phyloP scores from a whole-genome alignment of 2,113 vertebrate species.

The Rhynchomys soricoides region DNA sequence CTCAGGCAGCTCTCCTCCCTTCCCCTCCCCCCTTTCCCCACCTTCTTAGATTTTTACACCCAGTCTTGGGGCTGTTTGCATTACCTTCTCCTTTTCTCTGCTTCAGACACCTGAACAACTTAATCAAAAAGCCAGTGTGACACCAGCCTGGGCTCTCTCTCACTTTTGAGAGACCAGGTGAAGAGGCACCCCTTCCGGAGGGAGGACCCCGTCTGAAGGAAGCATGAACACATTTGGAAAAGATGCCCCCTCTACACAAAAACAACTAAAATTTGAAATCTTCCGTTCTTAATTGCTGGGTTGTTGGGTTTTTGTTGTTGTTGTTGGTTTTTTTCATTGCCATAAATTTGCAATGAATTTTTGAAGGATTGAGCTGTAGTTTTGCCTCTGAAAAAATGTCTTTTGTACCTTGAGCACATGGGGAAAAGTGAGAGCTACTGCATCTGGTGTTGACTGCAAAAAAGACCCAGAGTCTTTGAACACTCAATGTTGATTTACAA shows the following conservation, averaged over 20 bases:
- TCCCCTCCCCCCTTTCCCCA: not conserved
- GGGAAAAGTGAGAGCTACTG: not conserved
- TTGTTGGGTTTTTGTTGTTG: not conserved
- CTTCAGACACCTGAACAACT: not conserved
- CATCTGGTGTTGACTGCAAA: not conserved
- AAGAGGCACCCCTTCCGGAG: not conserved
- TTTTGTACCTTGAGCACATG: not conserved
- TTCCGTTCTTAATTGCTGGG: not conserved
- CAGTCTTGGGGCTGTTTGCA: not conserved
- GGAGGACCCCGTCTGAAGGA: not conserved
- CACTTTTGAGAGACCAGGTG: not conserved
- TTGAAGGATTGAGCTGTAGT: not conserved
- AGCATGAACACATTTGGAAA: not conserved
- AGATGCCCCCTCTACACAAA: not conserved
- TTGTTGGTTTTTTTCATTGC: not conserved
- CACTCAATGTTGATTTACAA: not conserved
- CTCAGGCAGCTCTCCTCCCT: accelerated
- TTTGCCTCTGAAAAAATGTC: not conserved
- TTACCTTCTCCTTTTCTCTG: not conserved
- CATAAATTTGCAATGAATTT: not conserved
- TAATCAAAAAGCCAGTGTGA: not conserved
- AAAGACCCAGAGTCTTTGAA: not conserved
- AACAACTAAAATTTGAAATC: slow-evolving; percentile 4
- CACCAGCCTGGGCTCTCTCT: not conserved
- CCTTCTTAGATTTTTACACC: slow-evolving; percentile 3